Conservation (phyloP, 2,113 vertebrate genomes). For the Electrona antarctica region DNA sequence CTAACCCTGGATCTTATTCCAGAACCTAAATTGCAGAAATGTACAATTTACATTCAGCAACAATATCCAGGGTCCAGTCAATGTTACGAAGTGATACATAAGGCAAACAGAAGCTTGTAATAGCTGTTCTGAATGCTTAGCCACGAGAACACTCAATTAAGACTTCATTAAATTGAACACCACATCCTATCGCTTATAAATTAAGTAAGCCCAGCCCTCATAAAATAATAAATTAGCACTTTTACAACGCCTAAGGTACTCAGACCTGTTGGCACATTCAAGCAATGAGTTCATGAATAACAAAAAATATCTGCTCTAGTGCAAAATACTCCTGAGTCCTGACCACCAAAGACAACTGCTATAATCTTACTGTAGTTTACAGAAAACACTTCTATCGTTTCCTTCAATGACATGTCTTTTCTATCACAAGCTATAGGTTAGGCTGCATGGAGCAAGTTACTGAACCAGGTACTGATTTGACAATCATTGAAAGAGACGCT, state of each 20-base stretch:
- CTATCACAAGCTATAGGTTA: background rate
- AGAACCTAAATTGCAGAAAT: background rate
- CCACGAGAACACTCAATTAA: constrained; percentile 6
- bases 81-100: constrained; percentile 2
- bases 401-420: constrained; percentile 2
- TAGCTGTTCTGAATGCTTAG: constrained; percentile 18
- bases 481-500: constrained; percentile 15
- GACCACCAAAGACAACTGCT: background rate
- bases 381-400: background rate
- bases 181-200: background rate
- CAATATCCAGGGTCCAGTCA: too few species aligned
- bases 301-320: background rate
- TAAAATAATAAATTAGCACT: constrained; percentile 11
- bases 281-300: background rate
- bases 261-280: background rate
- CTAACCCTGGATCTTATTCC: constrained; percentile 16
- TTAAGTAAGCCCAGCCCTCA: background rate
- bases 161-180: constrained; percentile 12
- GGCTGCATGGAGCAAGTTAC: background rate
- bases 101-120: constrained; percentile 14
- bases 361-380: background rate
- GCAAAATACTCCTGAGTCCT: background rate
- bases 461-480: constrained; percentile 6
- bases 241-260: background rate
- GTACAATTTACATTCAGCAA: too few species aligned